Conservation (phyloP, 2,113 vertebrate species). For the Ivindomyrus marchei region DNA sequence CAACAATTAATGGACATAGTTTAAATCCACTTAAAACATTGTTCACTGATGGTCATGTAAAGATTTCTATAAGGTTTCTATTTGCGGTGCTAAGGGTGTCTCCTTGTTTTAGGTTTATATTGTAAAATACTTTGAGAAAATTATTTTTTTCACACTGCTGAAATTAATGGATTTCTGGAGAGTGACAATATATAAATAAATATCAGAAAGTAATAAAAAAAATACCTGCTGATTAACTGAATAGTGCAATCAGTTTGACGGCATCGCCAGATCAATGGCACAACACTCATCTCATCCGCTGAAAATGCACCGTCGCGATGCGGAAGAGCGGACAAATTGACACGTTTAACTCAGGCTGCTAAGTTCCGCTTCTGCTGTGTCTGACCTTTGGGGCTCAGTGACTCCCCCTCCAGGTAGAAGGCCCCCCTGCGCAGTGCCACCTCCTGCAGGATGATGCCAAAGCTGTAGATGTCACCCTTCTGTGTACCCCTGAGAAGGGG, state of each 20-base stretch:
- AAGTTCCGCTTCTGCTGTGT: background rate
- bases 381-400: constrained; percentile 84
- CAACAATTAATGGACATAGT: background rate
- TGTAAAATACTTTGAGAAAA: background rate
- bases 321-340: background rate
- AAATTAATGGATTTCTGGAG: background rate
- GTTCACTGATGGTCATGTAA: background rate
- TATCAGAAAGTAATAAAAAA: background rate
- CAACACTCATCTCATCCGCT: background rate
- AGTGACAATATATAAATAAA: background rate
- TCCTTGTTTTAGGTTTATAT: background rate
- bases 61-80: background rate
- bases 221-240: background rate
- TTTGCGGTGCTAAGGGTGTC: background rate
- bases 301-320: background rate
- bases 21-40: background rate
- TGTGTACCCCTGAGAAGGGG: constrained; percentile 70
- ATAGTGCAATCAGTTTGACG: background rate
- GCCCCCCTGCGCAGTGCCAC: constrained; percentile 78
- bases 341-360: background rate
- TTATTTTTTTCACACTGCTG: background rate
- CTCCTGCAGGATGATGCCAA: constrained; percentile 91
- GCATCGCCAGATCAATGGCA: background rate
- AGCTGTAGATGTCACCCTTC: constrained; percentile 86
- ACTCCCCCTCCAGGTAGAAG: constrained; percentile 75